Base-by-base conservation (phyloP, 2,888 invertebrate species). In the Catotricha subobsoleta region DNA sequence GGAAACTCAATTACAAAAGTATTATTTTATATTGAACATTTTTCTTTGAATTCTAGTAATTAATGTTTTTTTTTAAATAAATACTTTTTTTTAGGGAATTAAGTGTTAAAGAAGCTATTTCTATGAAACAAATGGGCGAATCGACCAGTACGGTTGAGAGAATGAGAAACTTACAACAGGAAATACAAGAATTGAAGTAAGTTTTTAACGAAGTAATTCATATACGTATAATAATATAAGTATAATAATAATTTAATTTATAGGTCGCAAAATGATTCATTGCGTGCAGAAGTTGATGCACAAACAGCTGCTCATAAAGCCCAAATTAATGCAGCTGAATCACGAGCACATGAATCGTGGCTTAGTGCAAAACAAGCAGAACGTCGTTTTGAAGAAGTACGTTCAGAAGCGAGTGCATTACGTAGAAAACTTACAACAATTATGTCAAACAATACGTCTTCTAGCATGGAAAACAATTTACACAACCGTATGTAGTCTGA, bases 1-100 rank as follows among this genome's bases (percentile, higher is more conserved):
- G 51, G 91, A 91, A 60, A 70, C 76, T 12, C 81, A 88, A 60
- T 66, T 90, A 37, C 76, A 88, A 64, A 88, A 86, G 82, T 88
- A 68, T 66, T 67, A 35, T 15, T 44, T 43, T 31, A 34, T 29
- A 20, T 43, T 39, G 29, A 5, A n/a, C 12, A 8, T 12, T 13
- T n/a, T 29, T 39, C 28, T 28, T 36, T 25, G 20, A 34, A 30
- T 35, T 34, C 2, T 39, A 38, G 34, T 33, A 19, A 28, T 33
- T 43, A 28, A 18, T 27, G 25, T 7, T 16, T 9, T 44, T 33
- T 15, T n/a, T 41, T 27, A 38, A 18, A 13, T n/a, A 13, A 15
- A 12, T 25, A 27, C 30, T 46, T 45, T 47, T 48, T 59, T 65
- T 31, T 55, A 86, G 86, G 55, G 86, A 88, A 62, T 61, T 84